These are phyloP conservation scores for Gavialis gangeticus DNA, from an alignment of 2,113 vertebrate genomes.

Conservation along the genomic window DNA sequence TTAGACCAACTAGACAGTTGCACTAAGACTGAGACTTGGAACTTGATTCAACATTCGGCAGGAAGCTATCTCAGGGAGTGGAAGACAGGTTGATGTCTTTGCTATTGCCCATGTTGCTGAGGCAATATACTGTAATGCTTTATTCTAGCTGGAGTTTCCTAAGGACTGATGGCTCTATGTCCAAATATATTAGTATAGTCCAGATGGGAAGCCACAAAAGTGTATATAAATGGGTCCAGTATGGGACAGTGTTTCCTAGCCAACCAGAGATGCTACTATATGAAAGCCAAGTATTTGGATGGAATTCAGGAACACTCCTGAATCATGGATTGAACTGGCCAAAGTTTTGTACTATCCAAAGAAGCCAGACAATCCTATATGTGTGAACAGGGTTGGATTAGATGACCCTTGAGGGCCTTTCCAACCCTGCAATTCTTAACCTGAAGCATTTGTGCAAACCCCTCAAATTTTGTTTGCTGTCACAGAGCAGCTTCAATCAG, in stretches of 20 bases:
- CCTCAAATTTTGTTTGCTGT: not conserved
- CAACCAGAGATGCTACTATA: not conserved
- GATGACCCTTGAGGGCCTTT: not conserved
- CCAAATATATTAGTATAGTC: not conserved
- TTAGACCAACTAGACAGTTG: too few relatives aligned
- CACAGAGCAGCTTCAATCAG: conserved; percentile 23
- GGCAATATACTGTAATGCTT: conserved; percentile 40
- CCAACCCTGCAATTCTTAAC: too few relatives aligned
- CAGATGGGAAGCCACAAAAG: not conserved
- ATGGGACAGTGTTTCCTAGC: not conserved
- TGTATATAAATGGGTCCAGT: not conserved
- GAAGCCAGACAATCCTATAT: not conserved
- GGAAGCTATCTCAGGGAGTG: not conserved
- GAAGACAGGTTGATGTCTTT: conserved; percentile 24
- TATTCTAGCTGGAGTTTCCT: conserved; percentile 14
- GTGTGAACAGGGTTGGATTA: not conserved
- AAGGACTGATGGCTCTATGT: not conserved
- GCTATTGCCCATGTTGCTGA: conserved; percentile 33
- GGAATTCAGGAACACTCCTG: not conserved
- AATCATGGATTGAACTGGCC: not conserved
- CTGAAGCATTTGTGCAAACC: not conserved
- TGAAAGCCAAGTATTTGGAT: not conserved
- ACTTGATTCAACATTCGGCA: conserved; percentile 51
- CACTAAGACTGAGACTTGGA: conserved; percentile 9
- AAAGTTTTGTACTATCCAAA: not conserved